phyloP scores from a whole-genome alignment of 1,140 invertebrate genomes.

The Ridgeia piscesae region DNA sequence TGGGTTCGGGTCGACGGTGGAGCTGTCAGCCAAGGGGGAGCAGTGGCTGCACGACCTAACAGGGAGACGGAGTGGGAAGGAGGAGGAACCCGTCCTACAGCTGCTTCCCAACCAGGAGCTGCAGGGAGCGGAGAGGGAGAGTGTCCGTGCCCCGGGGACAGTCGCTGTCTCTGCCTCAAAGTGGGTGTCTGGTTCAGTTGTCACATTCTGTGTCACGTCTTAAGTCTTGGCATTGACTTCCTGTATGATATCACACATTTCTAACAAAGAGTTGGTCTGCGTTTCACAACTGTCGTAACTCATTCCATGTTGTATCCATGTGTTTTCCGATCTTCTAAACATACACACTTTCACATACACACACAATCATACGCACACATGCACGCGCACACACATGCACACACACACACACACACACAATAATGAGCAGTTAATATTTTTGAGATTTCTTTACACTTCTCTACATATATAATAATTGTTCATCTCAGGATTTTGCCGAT shows the following conservation, averaged over 20 bases:
- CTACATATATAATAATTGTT: not conserved
- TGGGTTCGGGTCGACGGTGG: slow-evolving; percentile 48
- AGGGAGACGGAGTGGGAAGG: not conserved
- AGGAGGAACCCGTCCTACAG: not conserved
- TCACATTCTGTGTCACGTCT: too few relatives aligned
- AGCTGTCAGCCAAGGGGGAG: slow-evolving; percentile 44
- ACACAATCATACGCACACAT: too few relatives aligned
- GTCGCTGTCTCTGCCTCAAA: not conserved
- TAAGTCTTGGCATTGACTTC: too few relatives aligned
- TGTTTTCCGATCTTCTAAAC: too few relatives aligned
- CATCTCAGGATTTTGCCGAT: slow-evolving; percentile 23
- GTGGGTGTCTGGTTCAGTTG: not conserved
- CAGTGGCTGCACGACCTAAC: slow-evolving; percentile 31
- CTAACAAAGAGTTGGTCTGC: too few relatives aligned
- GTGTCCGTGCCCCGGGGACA: not conserved
- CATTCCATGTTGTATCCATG: too few relatives aligned
- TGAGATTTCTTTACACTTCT: not conserved
- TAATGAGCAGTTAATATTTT: not conserved
- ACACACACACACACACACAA: too few relatives aligned
- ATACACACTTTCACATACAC: too few relatives aligned
- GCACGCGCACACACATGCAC: too few relatives aligned
- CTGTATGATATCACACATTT: too few relatives aligned
- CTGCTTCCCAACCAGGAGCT: not conserved
- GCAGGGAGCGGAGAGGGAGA: not conserved
- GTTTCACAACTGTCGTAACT: too few relatives aligned